Evolutionary conservation across 2,113 vertebrate genomes (phyloP), one percentile per base, ranked within the genome.

Genomic region (Xenopus laevis): DNA sequence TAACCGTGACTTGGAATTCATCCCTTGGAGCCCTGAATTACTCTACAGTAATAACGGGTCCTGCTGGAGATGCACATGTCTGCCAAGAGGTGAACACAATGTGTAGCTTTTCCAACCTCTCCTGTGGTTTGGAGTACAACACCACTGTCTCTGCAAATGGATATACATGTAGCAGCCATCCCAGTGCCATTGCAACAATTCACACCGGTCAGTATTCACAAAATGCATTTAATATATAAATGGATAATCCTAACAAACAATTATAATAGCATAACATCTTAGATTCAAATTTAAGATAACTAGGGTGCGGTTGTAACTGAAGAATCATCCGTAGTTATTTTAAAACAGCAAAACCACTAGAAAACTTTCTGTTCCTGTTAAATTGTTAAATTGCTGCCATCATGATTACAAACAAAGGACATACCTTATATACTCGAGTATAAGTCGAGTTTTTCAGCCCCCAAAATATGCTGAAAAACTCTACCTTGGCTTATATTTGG

Each of bases 1-100:
- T 53, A 20, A 64, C 46, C 13, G 7, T 64, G 13, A 33, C 40
- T 17, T 72, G 71, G 71, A 16, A 40, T 2, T 2, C 30, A 18
- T 33, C 71, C 10, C 46, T 18, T 9, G 71, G 71, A 55, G 70
- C 71, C 1, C 17, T 53, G 71, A 64, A 72, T 64, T 64, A 72
- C 33, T 53, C 45, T 20, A n/a, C 47, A 72, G 40, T 53, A 9
- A 10, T 47, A n/a, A 53, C 46, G 5, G 71, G 71, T 10, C 46
- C 59, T 7, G 23, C 62, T 3, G 60, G 59, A 15, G 47, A 72
- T 8, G 2, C 2, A 23, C 9, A 16, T 10, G 15, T 63, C 13
- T 72, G 60, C 23, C 59, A 64, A 18, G 17, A 27, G 27, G 50
- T 45, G 59, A 64, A 72, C 17, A 53, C 45, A 4, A 30, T 47